Evolutionary conservation across 2,113 vertebrate genomes (phyloP).

Genomic region (Camelus bactrianus): DNA sequence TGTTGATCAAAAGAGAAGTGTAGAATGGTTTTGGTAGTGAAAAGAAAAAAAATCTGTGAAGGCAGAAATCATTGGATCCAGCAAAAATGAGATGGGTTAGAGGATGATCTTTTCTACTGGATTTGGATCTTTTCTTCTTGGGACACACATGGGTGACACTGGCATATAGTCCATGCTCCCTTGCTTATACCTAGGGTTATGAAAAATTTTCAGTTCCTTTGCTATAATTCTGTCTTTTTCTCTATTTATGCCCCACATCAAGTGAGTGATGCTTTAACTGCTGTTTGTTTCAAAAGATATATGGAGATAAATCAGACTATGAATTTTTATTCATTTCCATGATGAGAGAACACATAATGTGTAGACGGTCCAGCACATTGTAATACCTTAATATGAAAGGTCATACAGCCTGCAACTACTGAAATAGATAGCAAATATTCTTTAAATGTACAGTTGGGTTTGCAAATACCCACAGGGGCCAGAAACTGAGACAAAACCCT

Average conservation of each 20-base stretch:
- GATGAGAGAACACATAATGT: neutral
- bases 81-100: no score
- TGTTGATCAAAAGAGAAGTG: no score
- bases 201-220: neutral
- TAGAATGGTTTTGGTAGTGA: no score
- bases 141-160: no score
- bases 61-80: no score
- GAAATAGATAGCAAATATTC: neutral
- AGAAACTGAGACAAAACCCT: neutral
- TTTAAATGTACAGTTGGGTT: neutral
- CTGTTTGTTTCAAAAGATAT: neutral
- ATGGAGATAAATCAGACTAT: neutral
- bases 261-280: neutral
- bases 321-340: neutral
- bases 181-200: neutral
- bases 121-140: no score
- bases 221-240: neutral
- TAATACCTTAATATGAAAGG: neutral
- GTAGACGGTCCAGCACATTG: neutral
- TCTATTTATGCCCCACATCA: neutral
- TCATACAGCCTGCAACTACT: neutral
- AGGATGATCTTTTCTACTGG: no score
- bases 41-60: no score
- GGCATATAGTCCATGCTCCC: no score
- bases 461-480: neutral